Base-by-base conservation (phyloP, 2,797 vertebrate species). In the Lithobates sylvaticus region DNA sequence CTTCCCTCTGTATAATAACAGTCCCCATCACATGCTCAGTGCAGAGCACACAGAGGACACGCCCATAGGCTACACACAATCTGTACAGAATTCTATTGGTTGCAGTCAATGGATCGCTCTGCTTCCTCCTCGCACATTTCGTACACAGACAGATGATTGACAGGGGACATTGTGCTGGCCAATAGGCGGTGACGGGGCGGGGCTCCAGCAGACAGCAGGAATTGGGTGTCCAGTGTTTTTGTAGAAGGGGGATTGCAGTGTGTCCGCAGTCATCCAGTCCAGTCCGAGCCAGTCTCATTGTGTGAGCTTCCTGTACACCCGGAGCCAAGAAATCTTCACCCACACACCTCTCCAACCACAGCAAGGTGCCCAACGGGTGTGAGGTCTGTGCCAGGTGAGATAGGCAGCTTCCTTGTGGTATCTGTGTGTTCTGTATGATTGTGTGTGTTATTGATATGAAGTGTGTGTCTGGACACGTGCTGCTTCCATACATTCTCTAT, bases 331-430 rank as follows among this genome's bases (percentile, higher is more conserved):
- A 72, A 39, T 5, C 50, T 26, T 10, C 36, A 10, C 8, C 32
- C 39, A 3, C 71, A 44, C 34, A 27, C 72, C 23, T 42, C 74
- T 44, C 16, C 39, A 21, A 64, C 77, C 42, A 36, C 79, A 58
- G 50, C n/a, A 36, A 47, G 77, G n/a, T 7, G 13, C n/a, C 32
- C 67, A 26, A 39, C 34, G 71, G 71, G 78, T 21, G 71, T 70
- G 77, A 70, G 70, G 74, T 85, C 76, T 80, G 84, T 50, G 39
- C 58, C 50, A 67, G 84, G 84, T 86, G 80, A 81, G 84, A 29
- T 1, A 64, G 12, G 18, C 68, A 26, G 8, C 18, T 29, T 81
- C 27, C 27, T 72, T 12, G 8, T 81, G 61, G 23, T 3, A 23
- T 44, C 39, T 42, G n/a, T 36, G 34, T 39, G 34, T 54, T 26